Evolutionary conservation across 2,113 vertebrate species (phyloP), one percentile per base, ranked within the genome.

Genomic region (Monopterus albus): DNA sequence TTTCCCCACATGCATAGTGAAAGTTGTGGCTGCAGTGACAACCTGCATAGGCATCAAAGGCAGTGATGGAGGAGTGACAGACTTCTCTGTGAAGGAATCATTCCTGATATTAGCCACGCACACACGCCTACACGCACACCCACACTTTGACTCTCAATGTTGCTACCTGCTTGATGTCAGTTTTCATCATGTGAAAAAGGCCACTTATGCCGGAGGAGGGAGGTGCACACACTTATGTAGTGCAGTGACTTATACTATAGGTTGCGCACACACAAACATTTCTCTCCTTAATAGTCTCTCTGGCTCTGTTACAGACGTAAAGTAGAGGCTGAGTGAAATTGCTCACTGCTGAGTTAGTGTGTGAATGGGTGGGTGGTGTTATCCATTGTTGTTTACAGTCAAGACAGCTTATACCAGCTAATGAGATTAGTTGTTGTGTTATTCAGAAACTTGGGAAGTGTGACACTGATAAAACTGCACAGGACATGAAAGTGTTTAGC

Each of bases 381-480:
- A 46, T 49, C 39, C 46, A 23, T 51, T 67, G 61, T 39, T 75
- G 55, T 57, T 76, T 78, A 56, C 35, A 38, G 65, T 73, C 66
- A 81, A 46, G 9, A 21, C 10, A 42, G 58, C 50, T 72, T 72
- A 85, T 74, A 43, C 20, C 35, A 29, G 65, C 58, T 87, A 83
- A 87, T 80, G 63, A 86, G 51, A 56, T 64, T 42, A 59, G 33
- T 46, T 26, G 43, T 43, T 31, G 50, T 68, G 68, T 63, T 36
- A 35, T 45, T 47, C 49, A 4, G 35, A 50, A 50, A 63, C 45
- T 40, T 4, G 17, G 61, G 9, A n/a, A 8, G 51, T 38, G 64
- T 70, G 78, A 79, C 84, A 68, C 15, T 9, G 7, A 69, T 84
- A 9, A 53, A 82, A 78, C 11, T 45, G 56, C 67, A 64, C 46